phyloP scores from a whole-genome alignment of 1,140 invertebrate genomes.

The Copidosoma floridanum region DNA sequence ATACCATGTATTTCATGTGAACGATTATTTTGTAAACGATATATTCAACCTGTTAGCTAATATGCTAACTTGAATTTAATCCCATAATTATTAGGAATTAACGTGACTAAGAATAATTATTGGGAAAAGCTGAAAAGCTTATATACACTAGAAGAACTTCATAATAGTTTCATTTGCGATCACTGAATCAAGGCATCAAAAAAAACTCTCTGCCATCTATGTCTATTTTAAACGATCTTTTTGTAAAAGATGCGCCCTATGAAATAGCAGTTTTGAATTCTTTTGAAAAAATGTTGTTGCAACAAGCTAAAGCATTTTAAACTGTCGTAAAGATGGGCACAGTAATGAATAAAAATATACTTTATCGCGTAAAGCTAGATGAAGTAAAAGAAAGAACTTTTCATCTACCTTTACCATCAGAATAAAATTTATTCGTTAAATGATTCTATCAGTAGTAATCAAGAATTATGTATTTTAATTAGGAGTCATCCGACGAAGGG shows the following conservation, averaged over 20 bases:
- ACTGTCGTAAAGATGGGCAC: slow-evolving; percentile 35
- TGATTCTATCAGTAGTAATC: slow-evolving; percentile 19
- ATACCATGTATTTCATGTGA: slow-evolving; percentile 33
- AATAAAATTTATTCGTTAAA: slow-evolving; percentile 22
- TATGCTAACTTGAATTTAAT: too few relatives aligned
- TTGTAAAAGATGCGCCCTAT: slow-evolving; percentile 12
- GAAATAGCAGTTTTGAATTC: slow-evolving; percentile 31
- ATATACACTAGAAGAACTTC: neutral
- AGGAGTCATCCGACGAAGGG: slow-evolving; percentile 9
- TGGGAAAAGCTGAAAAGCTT: neutral
- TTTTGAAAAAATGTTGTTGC: slow-evolving; percentile 38
- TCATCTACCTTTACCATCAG: slow-evolving; percentile 42
- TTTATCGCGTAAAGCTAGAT: slow-evolving; percentile 27
- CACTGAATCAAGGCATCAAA: slow-evolving; percentile 26
- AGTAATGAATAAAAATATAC: slow-evolving; percentile 38
- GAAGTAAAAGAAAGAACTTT: slow-evolving; percentile 42
- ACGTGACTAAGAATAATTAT: too few relatives aligned
- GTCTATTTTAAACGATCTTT: slow-evolving; percentile 30
- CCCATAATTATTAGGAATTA: too few relatives aligned
- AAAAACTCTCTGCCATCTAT: slow-evolving; percentile 15
- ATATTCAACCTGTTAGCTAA: neutral
- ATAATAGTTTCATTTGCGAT: slow-evolving; percentile 26
- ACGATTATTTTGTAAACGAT: slow-evolving; percentile 29
- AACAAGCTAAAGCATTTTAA: slow-evolving; percentile 46
- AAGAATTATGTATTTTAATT: slow-evolving; percentile 37